Conservation (phyloP, 2,797 vertebrate species). For the Denticeps clupeoides region DNA sequence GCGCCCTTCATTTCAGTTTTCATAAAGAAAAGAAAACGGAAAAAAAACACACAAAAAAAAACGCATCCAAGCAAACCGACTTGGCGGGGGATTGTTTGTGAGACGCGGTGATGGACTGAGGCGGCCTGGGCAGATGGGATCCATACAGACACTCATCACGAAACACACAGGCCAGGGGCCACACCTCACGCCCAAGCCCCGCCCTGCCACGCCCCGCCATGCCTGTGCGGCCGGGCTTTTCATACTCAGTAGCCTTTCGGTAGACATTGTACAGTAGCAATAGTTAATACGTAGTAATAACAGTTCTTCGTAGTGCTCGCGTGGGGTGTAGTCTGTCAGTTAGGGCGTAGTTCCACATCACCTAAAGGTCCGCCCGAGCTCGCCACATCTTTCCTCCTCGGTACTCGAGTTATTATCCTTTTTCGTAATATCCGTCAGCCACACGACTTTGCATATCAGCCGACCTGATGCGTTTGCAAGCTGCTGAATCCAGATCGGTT, state of each 20-base stretch:
- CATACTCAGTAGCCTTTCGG: constrained; percentile 9
- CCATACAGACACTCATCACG: constrained; percentile 27
- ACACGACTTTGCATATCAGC: constrained; percentile 39
- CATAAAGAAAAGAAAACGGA: constrained; percentile 49
- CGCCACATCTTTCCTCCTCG: no score
- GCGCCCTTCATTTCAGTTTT: constrained; percentile 67
- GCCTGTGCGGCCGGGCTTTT: no score
- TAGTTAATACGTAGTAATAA: constrained; percentile 15
- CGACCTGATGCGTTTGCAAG: constrained; percentile 34
- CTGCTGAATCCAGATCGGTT: constrained; percentile 35
- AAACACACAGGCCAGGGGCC: constrained; percentile 25
- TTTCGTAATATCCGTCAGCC: constrained; percentile 25
- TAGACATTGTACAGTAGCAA: constrained; percentile 15
- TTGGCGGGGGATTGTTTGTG: constrained; percentile 52
- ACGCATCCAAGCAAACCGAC: constrained; percentile 21
- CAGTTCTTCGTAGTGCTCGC: no score
- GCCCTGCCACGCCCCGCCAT: no score
- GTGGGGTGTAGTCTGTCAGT: no score
- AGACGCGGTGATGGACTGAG: constrained; percentile 19
- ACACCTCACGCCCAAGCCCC: no score
- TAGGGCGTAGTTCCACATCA: no score
- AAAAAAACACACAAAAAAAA: constrained; percentile 1
- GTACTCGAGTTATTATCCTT: no score
- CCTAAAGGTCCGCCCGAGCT: no score
- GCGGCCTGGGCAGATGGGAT: constrained; percentile 13